A percentile compares a stretch with the other conserved stretches of the same genome.
These are phyloP conservation scores for Netelia fuscicornis DNA, from an alignment of 2,888 invertebrate genomes.

Conservation along the genomic window DNA sequence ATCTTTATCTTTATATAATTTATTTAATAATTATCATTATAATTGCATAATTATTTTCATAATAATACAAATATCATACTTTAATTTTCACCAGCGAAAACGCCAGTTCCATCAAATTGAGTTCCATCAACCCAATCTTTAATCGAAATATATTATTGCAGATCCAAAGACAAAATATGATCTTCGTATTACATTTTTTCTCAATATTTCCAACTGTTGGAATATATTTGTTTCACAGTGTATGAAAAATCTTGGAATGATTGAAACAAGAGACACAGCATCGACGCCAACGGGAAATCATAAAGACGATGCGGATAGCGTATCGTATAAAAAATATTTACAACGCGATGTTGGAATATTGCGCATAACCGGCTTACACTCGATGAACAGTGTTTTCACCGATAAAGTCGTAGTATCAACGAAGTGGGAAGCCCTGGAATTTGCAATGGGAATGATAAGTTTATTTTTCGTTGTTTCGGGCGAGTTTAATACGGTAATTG, in stretches of 20 bases:
- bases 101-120: too few species aligned
- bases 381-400: slow-evolving; percentile 46
- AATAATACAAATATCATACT: too few species aligned
- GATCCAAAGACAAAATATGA: too few species aligned
- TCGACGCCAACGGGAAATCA: background rate
- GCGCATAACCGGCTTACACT: slow-evolving; percentile 35
- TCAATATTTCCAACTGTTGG: too few species aligned
- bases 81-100: too few species aligned
- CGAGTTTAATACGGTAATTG: slow-evolving; percentile 32
- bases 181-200: too few species aligned
- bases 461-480: slow-evolving; percentile 34
- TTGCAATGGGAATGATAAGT: slow-evolving; percentile 23
- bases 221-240: too few species aligned
- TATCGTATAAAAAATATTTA: slow-evolving; percentile 19
- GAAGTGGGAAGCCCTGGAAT: slow-evolving; percentile 28
- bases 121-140: too few species aligned
- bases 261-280: background rate
- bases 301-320: background rate
- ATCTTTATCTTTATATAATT: too few species aligned
- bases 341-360: slow-evolving; percentile 34
- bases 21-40: too few species aligned
- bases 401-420: slow-evolving; percentile 4
- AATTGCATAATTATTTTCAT: too few species aligned
- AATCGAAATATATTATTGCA: too few species aligned
- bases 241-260: background rate